phyloP scores from a whole-genome alignment of 2,113 vertebrate genomes.

The Lampris incognitus region DNA sequence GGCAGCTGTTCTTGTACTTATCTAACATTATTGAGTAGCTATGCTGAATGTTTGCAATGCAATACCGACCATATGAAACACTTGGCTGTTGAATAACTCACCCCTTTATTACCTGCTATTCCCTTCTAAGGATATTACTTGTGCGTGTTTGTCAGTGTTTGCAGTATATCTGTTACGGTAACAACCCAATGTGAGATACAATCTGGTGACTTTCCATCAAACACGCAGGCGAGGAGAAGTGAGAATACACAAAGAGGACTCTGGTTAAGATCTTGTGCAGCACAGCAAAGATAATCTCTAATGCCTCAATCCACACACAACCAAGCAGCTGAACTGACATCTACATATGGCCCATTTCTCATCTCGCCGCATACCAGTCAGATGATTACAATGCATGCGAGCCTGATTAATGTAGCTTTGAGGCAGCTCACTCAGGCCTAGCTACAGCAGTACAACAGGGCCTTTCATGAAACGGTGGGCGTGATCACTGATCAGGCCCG shows the following conservation, averaged over 20 bases:
- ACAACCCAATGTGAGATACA: constrained; percentile 66
- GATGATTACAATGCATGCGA: constrained; percentile 65
- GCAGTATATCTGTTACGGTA: constrained; percentile 4
- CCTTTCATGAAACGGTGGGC: constrained; percentile 45
- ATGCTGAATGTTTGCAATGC: constrained; percentile 25
- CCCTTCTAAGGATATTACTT: constrained; percentile 50
- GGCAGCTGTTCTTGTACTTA: constrained; percentile 29
- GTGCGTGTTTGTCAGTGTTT: constrained; percentile 8
- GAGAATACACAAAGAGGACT: constrained; percentile 38
- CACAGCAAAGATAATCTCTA: constrained; percentile 49
- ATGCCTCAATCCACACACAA: constrained; percentile 46
- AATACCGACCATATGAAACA: constrained; percentile 26
- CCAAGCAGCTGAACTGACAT: constrained; percentile 48
- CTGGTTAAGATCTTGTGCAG: constrained; percentile 38
- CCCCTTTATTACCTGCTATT: constrained; percentile 31
- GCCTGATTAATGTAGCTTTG: constrained; percentile 65
- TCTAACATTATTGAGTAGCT: constrained; percentile 35
- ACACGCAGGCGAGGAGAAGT: constrained; percentile 45
- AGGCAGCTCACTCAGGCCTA: constrained; percentile 46
- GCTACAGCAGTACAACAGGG: constrained; percentile 47
- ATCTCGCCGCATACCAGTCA: constrained; percentile 48
- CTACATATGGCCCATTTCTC: constrained; percentile 67
- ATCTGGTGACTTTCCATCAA: constrained; percentile 76
- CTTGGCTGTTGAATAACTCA: constrained; percentile 32
- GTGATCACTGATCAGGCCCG: constrained; percentile 36